Conservation (phyloP, 35 echinoderm and acorn worm species). For the Ptychodera flava region DNA sequence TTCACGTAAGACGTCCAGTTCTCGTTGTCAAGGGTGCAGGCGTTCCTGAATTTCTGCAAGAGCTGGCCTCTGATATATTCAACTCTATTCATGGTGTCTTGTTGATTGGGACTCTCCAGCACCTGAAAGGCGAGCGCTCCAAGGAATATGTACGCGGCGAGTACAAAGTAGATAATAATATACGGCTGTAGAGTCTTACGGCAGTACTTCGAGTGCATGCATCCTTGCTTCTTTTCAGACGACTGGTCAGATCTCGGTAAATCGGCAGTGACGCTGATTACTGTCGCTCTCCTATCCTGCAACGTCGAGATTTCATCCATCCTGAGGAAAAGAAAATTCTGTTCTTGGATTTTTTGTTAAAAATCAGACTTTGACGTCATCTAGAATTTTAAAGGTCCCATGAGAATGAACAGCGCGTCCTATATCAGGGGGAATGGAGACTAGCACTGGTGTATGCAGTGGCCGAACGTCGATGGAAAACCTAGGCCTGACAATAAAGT, state of each 20-base stretch:
- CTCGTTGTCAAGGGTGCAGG: background rate
- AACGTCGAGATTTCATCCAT: background rate
- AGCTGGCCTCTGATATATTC: background rate
- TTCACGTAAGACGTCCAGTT: background rate
- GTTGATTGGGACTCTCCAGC: background rate
- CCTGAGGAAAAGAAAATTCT: background rate
- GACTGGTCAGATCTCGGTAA: background rate
- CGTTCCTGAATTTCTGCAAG: background rate
- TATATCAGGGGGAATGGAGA: no score
- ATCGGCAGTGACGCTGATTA: background rate
- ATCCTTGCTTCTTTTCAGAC: background rate
- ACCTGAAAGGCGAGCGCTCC: background rate
- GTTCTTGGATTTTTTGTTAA: no score
- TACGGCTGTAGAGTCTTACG: background rate
- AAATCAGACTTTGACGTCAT: no score
- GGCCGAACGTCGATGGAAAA: no score
- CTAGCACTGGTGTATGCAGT: no score
- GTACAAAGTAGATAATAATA: background rate
- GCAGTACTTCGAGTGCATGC: background rate
- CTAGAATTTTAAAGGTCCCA: no score
- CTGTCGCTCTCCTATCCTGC: background rate
- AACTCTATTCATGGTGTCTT: background rate
- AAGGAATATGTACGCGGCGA: background rate
- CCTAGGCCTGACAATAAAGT: no score
- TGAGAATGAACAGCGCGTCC: no score